These are phyloP conservation scores for Channa argus DNA, from an alignment of 2,113 vertebrate species.

Conservation along the genomic window DNA sequence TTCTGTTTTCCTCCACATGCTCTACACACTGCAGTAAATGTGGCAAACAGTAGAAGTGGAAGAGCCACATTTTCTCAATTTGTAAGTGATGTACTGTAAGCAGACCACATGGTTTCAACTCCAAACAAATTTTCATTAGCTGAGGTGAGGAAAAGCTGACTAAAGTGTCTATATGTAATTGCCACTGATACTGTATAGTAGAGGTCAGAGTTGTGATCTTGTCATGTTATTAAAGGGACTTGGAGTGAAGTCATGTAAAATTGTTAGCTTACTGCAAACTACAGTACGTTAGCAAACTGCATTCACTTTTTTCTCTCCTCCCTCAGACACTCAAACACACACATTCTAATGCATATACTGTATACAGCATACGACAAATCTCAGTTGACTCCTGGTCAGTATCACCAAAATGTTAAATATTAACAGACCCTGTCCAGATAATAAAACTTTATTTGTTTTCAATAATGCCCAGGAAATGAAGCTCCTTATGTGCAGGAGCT, in stretches of 20 bases:
- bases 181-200: neutral
- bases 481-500: no score
- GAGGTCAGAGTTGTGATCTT: neutral
- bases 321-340: conserved; percentile 24
- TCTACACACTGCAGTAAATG: no score
- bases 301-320: conserved; percentile 26
- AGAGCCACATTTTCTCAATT: no score
- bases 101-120: neutral
- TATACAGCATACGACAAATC: no score
- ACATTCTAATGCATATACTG: conserved; percentile 53
- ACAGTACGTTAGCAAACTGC: conserved; percentile 39
- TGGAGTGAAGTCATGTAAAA: conserved; percentile 41
- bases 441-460: no score
- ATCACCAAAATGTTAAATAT: no score
- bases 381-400: no score
- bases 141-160: neutral
- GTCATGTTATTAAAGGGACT: conserved; percentile 55
- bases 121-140: neutral
- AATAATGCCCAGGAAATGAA: no score
- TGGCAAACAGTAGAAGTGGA: no score
- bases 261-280: conserved; percentile 27
- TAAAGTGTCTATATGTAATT: neutral
- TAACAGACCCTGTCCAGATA: no score
- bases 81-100: no score
- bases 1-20: no score